Base-by-base conservation (phyloP, 2,888 invertebrate species). In the Ectemnius lituratus region DNA sequence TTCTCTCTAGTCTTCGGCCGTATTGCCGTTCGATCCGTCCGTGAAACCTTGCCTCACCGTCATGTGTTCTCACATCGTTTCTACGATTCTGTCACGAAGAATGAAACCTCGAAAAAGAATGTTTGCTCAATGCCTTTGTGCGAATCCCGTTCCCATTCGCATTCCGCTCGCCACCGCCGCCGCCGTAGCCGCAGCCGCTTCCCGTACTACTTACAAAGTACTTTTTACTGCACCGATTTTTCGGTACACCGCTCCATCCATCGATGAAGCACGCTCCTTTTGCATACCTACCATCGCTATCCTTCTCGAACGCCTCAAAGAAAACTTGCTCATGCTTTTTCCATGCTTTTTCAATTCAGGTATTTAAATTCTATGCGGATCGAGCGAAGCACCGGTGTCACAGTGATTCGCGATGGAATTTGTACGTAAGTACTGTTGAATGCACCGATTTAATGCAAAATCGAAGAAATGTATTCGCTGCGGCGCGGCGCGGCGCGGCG, bases 1-100 rank as follows among this genome's bases (percentile, higher is more conserved):
- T 59, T 52, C 77, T 70, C 57, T 74, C 68, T 70, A 67, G 66
- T 68, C 70, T 45, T 16, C 52, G 52, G 64, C 60, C 77, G 77
- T 81, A 79, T 82, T 62, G 75, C 82, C 70, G 80, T 82, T 83
- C 81, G 81, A 83, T 83, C 70, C 76, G 69, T 82, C 70, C 81
- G 78, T 81, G 81, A 81, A 83, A 83, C 79, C 79, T 37, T 64
- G 76, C 82, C 72, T 70, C 75, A 66, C 81, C 81, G 75, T 83
- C 82, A 83, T 82, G 81, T 81, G 78, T 83, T 83, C 81, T 82
- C 82, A 83, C 82, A 77, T 83, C 83, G 79, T 82, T 82, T 79
- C 83, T 83, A 82, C 78, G 82, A 82, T 83, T 83, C 79, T 78
- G 79, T 83, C 81, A 80, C 76, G 81, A 73, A 75, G 81, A 82